Base-by-base conservation (phyloP, 2,113 vertebrate species). In the Pachycephala philippinensis region DNA sequence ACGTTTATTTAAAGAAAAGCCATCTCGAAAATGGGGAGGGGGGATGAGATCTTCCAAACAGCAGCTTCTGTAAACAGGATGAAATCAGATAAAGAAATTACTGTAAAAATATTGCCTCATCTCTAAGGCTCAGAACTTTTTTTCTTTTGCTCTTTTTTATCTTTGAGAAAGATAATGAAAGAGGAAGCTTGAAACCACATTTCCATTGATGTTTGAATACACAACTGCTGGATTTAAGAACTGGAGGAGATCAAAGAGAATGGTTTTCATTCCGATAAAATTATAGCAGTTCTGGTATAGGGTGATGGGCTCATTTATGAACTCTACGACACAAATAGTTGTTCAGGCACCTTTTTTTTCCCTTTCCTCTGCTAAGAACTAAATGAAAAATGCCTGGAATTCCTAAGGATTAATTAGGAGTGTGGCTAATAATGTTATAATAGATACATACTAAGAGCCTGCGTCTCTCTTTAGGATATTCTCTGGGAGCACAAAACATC, bases 81-180 rank as follows among this genome's bases (percentile, higher is more conserved):
- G 92, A 96, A 97, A 97, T 98, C 98, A 98, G 98, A 99, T 98
- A 98, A 98, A 97, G 97, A 98, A 96, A 97, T 97, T 97, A 98
- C 97, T 98, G 97, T 97, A 96, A 98, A 98, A 97, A 97, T 97
- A 98, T 97, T 98, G 98, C 98, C 97, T 98, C 97, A 95, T 97
- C 97, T 97, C 96, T 94, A 89, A 97, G 97, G 97, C 97, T 97
- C 93, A 90, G 98, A 98, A 98, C 97, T 97, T 97, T 92, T 85
- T 89, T 82, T 77, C 79, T 95, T 88, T 96, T 95, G 94, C 98
- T 98, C 97, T 97, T 98, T 98, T 97, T 98, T 98, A 98, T 99
- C 99, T 99, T 98, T 98, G 98, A 97, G 98, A 98, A 98, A 99
- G 99, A 99, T 99, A 99, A 99, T 99, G 98, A 99, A 99, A 98